A percentile compares a stretch with the other conserved stretches of the same genome.
Evolutionary conservation across 2,797 vertebrate species (phyloP).

Genomic region (Ciconia nigra): DNA sequence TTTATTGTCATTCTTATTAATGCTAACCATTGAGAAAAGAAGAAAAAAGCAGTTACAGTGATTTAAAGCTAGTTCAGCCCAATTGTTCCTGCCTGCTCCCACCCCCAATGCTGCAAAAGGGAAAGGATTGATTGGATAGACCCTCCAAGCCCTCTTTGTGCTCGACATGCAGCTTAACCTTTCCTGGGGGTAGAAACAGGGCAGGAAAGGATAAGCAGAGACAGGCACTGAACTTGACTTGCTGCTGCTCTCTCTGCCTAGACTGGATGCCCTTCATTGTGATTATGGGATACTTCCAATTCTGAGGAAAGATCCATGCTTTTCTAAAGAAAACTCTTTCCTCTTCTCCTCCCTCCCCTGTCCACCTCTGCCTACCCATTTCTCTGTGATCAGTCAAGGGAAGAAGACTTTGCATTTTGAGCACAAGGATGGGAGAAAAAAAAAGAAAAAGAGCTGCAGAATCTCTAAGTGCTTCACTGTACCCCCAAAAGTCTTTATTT

Average conservation of each 20-base stretch:
- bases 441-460: background rate
- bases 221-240: background rate
- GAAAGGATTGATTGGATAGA: background rate
- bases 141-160: background rate
- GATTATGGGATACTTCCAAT: background rate
- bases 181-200: background rate
- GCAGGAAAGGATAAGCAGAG: background rate
- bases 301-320: background rate
- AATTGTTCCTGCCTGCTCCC: background rate
- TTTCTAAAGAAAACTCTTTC: background rate
- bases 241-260: background rate
- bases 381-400: slow-evolving; percentile 35
- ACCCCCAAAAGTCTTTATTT: background rate
- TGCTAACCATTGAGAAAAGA: background rate
- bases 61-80: slow-evolving; percentile 9
- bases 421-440: background rate
- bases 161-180: background rate
- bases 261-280: background rate
- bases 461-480: background rate
- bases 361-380: background rate
- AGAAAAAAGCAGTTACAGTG: slow-evolving; percentile 4
- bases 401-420: slow-evolving; percentile 46
- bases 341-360: background rate
- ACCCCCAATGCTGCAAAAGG: background rate
- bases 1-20: slow-evolving; percentile 39